Conservation (phyloP, 2,888 invertebrate genomes). For the Mimachlamys varia region DNA sequence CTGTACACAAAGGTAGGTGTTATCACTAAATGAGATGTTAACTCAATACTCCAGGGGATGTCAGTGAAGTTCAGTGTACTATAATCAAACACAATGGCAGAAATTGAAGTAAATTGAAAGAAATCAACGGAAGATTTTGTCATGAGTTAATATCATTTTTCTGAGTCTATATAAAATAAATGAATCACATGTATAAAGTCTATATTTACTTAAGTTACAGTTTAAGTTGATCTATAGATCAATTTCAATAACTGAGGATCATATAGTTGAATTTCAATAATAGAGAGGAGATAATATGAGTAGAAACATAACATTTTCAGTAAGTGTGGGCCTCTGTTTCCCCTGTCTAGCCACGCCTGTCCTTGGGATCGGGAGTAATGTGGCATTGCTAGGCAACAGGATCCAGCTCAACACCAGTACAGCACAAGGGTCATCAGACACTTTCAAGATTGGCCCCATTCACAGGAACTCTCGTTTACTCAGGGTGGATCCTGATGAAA, state of each 20-base stretch:
- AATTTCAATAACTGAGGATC: not conserved
- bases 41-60: too few species aligned
- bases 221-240: too few species aligned
- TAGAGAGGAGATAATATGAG: not conserved
- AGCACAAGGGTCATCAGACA: constrained; percentile 39
- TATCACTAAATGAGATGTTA: too few species aligned
- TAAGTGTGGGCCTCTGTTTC: constrained; percentile 23
- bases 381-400: constrained; percentile 92
- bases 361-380: constrained; percentile 90
- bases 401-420: constrained; percentile 86
- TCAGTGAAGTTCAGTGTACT: too few species aligned
- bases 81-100: too few species aligned
- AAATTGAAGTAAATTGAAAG: too few species aligned
- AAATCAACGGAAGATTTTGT: too few species aligned
- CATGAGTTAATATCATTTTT: too few species aligned
- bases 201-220: too few species aligned
- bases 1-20: too few species aligned
- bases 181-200: too few species aligned
- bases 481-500: constrained; percentile 69
- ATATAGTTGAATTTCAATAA: not conserved
- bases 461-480: constrained; percentile 63
- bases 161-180: too few species aligned
- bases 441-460: constrained; percentile 48
- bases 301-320: not conserved
- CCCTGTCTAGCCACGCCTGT: not conserved